phyloP scores from a whole-genome alignment of 2,797 vertebrate genomes.

The Chelon auratus region DNA sequence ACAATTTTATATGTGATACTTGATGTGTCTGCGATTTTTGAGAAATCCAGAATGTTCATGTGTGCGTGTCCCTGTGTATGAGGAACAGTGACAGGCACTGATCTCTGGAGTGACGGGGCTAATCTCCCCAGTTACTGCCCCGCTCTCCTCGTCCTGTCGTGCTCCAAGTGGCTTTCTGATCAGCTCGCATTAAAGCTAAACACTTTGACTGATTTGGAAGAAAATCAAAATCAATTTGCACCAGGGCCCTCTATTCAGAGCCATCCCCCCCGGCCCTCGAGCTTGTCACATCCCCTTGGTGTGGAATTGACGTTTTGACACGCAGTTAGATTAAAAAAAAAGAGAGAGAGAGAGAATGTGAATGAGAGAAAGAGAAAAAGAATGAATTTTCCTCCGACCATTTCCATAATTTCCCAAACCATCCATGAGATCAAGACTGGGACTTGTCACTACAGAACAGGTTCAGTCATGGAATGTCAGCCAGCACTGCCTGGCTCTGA shows the following conservation, averaged over 20 bases:
- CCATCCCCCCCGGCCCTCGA: slow-evolving; percentile 76
- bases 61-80: slow-evolving; percentile 18
- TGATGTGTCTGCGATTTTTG: background rate
- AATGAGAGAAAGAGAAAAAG: slow-evolving; percentile 19
- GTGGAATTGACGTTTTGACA: slow-evolving; percentile 88
- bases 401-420: slow-evolving; percentile 61
- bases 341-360: slow-evolving; percentile 15
- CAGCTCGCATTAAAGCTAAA: slow-evolving; percentile 87
- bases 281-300: slow-evolving; percentile 86
- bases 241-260: slow-evolving; percentile 79
- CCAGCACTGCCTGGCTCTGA: slow-evolving; percentile 56
- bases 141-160: slow-evolving; percentile 72
- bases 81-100: slow-evolving; percentile 77
- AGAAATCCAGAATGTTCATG: slow-evolving; percentile 1
- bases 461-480: slow-evolving; percentile 81
- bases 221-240: slow-evolving; percentile 91
- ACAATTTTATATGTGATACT: slow-evolving; percentile 8
- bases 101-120: slow-evolving; percentile 85
- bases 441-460: slow-evolving; percentile 71
- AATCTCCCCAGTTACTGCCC: slow-evolving; percentile 80
- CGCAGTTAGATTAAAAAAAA: slow-evolving; percentile 78
- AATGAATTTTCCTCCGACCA: slow-evolving; percentile 46
- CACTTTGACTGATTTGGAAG: slow-evolving; percentile 89
- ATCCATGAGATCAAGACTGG: slow-evolving; percentile 65
- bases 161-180: slow-evolving; percentile 85